Evolutionary conservation across 1,140 invertebrate species (phyloP).

Genomic region (Triops cancriformis): DNA sequence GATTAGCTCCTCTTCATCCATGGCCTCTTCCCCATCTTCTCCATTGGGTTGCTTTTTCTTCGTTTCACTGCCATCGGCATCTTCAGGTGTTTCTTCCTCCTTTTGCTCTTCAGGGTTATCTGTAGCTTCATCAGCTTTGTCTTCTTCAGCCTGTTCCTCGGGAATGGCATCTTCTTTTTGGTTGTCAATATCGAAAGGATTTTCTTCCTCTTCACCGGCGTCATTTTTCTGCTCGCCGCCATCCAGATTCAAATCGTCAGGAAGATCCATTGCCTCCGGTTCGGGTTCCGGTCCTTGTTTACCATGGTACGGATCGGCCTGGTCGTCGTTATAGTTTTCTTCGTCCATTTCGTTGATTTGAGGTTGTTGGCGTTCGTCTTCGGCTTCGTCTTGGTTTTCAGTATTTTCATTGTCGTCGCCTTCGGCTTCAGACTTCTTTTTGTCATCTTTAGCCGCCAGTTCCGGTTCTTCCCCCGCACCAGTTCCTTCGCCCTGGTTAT

Average conservation of each 20-base stretch:
- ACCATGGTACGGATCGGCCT: slow-evolving; percentile 76
- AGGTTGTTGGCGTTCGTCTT: slow-evolving; percentile 43
- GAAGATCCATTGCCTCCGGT: slow-evolving; percentile 73
- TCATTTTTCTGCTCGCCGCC: slow-evolving; percentile 48
- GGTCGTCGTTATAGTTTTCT: slow-evolving; percentile 69
- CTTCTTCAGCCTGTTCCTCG: slow-evolving; percentile 40
- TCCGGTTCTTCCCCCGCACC: slow-evolving; percentile 36
- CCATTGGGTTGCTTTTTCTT: slow-evolving; percentile 37
- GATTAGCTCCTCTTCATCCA: slow-evolving; percentile 25
- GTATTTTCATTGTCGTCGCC: slow-evolving; percentile 35
- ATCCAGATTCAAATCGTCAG: slow-evolving; percentile 75
- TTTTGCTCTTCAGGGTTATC: slow-evolving; percentile 45
- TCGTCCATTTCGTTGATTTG: slow-evolving; percentile 72
- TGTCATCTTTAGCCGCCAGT: slow-evolving; percentile 39
- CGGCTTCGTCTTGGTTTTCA: slow-evolving; percentile 32
- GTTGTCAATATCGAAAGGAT: slow-evolving; percentile 73
- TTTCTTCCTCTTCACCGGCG: slow-evolving; percentile 54
- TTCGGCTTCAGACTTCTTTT: slow-evolving; percentile 30
- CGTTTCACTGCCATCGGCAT: slow-evolving; percentile 42
- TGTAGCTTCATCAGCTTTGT: slow-evolving; percentile 33
- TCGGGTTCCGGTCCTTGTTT: slow-evolving; percentile 58
- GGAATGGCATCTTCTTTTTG: slow-evolving; percentile 51
- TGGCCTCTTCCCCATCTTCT: slow-evolving; percentile 34
- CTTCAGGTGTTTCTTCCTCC: slow-evolving; percentile 41
- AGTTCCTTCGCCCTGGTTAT: slow-evolving; percentile 35